Base-by-base conservation (phyloP, 1,140 invertebrate genomes). In the Helicoverpa armigera region DNA sequence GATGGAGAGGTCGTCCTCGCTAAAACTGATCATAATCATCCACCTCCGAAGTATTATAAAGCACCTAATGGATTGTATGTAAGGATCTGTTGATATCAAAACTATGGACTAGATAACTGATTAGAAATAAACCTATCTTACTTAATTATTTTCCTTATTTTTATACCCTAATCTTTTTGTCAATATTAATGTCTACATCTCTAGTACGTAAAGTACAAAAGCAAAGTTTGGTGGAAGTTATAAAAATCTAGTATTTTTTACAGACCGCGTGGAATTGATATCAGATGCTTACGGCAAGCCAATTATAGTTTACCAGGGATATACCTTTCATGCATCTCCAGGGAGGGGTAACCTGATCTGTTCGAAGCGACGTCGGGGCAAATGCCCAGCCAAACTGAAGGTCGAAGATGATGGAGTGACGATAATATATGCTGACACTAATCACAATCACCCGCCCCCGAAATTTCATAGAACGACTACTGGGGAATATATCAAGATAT, bases 401-500 rank as follows among this genome's bases (percentile, higher is more conserved):
- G 9, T 79, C 13, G 31, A 79, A 48, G 29, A 29, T 16, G 51
- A 73, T 14, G 75, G 81, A 9, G 35, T 43, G 43, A 43, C 13
- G 1, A 29, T 83, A n/a, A 7, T 79, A 5, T 63, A 43, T 29
- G 80, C 76, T 3, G 18, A 74, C 12, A 65, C 56, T 0, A 56
- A 85, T 0, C 87, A 88, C 53, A 81, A 79, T 18, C 87, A 88
- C 48, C 63, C 81, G 14, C 83, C 87, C 7, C 87, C 87, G 0
- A 2, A 67, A 0, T 86, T 69, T 31, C 82, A 83, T 53, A 81
- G 50, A 74, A 81, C 81, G 5, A 18, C 43, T 10, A 23, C 80
- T 61, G 87, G 87, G 10, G 50, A 76, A 35, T 85, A 85, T 79
- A 35, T 88, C 54, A 88, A 81, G 78, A 58, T 43, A 9, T 87